A percentile compares a stretch with the other conserved stretches of the same genome.
These are phyloP conservation scores for Datnioides undecimradiatus DNA, from an alignment of 2,113 vertebrate species.

Conservation along the genomic window DNA sequence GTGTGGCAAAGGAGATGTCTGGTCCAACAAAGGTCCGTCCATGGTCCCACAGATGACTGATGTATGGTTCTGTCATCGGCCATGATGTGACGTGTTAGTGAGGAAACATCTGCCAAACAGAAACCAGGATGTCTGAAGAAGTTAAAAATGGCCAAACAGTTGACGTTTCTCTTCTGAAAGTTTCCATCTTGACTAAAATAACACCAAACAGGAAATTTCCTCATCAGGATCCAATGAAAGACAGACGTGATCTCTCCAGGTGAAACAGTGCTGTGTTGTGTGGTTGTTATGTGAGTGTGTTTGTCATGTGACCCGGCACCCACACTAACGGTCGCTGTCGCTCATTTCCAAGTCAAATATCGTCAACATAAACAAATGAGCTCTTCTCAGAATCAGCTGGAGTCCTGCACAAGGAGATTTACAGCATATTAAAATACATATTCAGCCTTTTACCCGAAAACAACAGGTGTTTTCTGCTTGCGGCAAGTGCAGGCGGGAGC, in stretches of 20 bases:
- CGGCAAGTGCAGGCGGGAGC: too few relatives aligned
- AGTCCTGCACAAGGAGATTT: neutral
- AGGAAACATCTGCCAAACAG: too few relatives aligned
- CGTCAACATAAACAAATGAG: slow-evolving; percentile 22
- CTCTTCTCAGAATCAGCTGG: neutral
- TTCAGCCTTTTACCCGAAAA: too few relatives aligned
- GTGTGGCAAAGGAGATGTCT: too few relatives aligned
- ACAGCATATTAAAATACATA: neutral
- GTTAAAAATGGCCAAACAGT: too few relatives aligned
- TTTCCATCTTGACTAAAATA: too few relatives aligned
- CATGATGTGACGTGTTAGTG: too few relatives aligned
- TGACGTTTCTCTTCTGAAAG: too few relatives aligned
- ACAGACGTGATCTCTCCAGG: slow-evolving; percentile 1
- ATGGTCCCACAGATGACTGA: too few relatives aligned
- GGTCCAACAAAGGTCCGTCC: too few relatives aligned
- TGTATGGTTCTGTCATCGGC: too few relatives aligned
- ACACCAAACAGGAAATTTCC: slow-evolving; percentile 15
- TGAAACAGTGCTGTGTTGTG: slow-evolving; percentile 33
- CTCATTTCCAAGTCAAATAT: slow-evolving; percentile 56
- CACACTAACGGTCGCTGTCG: neutral
- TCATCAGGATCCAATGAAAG: neutral
- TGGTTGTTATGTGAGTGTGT: neutral
- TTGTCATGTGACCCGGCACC: neutral
- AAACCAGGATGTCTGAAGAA: neutral
- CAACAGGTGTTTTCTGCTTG: neutral